Conservation (phyloP, 2,797 vertebrate species). For the Gastrophryne carolinensis region DNA sequence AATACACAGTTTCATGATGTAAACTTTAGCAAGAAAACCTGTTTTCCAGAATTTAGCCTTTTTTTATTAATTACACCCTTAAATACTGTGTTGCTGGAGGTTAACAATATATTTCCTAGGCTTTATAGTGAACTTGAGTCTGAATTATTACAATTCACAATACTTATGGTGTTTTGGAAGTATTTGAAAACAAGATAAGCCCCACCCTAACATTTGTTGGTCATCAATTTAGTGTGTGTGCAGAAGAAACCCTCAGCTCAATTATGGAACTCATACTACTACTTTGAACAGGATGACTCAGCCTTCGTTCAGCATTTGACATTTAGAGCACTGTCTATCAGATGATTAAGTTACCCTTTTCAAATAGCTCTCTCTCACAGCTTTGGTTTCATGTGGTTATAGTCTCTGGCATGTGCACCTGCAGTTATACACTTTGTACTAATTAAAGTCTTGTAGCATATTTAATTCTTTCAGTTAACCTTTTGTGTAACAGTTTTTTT, state of each 20-base stretch:
- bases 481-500: slow-evolving; percentile 51
- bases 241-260: not conserved
- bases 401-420: slow-evolving; percentile 56
- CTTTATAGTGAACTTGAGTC: not conserved
- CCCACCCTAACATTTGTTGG: not conserved
- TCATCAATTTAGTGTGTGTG: not conserved
- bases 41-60: not conserved
- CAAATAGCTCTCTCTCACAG: slow-evolving; percentile 54
- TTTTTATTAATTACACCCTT: not conserved
- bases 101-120: not conserved
- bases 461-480: slow-evolving; percentile 43
- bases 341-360: slow-evolving; percentile 56
- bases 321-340: slow-evolving; percentile 58
- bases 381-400: slow-evolving; percentile 59
- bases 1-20: too few relatives aligned
- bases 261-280: slow-evolving; percentile 42
- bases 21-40: too few relatives aligned
- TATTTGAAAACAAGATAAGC: not conserved
- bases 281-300: slow-evolving; percentile 56
- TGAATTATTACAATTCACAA: not conserved
- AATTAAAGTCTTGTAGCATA: slow-evolving; percentile 36
- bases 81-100: not conserved
- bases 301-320: slow-evolving; percentile 57
- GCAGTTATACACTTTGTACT: slow-evolving; percentile 52
- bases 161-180: not conserved